A percentile compares a stretch with the other conserved stretches of the same genome.
These are phyloP conservation scores for Hermetia illucens DNA, from an alignment of 1,140 invertebrate genomes.

Conservation along the genomic window DNA sequence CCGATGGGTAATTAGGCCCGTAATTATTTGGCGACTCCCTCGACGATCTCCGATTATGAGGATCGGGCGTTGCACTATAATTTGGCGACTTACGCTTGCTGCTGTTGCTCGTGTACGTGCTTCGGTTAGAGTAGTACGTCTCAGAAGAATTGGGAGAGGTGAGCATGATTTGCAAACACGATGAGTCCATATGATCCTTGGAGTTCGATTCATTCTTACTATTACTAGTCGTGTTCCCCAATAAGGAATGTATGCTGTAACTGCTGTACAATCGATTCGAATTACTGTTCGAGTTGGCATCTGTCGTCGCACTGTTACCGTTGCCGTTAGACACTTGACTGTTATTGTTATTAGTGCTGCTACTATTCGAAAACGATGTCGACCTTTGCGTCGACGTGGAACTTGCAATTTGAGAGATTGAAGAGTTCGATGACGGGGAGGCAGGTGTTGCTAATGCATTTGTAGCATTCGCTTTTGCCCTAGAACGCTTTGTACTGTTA, in stretches of 20 bases:
- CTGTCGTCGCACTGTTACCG: too few species aligned
- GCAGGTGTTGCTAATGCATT: constrained; percentile 9
- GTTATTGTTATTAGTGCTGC: too few species aligned
- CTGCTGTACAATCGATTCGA: constrained; percentile 38
- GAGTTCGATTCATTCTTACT: constrained; percentile 15
- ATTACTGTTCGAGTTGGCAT: too few species aligned
- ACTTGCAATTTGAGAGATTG: too few species aligned
- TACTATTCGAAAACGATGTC: too few species aligned
- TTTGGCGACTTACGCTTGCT: background rate
- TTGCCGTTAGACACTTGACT: too few species aligned
- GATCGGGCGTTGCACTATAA: too few species aligned
- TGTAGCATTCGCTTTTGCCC: constrained; percentile 23
- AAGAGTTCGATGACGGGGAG: constrained; percentile 17
- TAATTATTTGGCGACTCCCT: constrained; percentile 1
- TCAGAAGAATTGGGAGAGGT: too few species aligned
- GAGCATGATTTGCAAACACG: too few species aligned
- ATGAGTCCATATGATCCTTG: constrained; percentile 11
- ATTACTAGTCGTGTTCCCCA: constrained; percentile 37
- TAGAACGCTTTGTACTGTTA: constrained; percentile 31
- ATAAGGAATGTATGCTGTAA: constrained; percentile 62
- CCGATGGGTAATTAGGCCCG: background rate
- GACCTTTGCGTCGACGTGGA: too few species aligned
- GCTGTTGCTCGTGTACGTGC: background rate
- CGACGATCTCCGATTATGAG: background rate
- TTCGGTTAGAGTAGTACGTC: too few species aligned